These are phyloP conservation scores for Hydractinia symbiolongicarpus DNA, from an alignment of 30 jellyfish, hydroid and myxozoan genomes.

Conservation along the genomic window DNA sequence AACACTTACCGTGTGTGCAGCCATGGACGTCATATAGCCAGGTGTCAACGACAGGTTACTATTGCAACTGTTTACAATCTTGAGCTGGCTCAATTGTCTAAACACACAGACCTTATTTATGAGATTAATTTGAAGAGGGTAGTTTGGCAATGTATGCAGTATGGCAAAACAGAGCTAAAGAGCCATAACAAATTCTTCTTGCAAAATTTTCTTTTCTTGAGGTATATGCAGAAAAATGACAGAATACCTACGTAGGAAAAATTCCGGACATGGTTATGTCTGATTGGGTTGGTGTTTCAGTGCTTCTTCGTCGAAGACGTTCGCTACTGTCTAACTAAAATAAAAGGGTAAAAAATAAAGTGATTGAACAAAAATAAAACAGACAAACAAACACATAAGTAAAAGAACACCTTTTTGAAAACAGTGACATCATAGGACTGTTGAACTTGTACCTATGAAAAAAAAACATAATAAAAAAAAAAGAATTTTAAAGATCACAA, in stretches of 20 bases:
- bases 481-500: not conserved
- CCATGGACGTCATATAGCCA: not conserved
- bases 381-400: not conserved
- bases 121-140: not conserved
- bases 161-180: not conserved
- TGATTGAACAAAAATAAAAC: not conserved
- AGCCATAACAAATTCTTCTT: not conserved
- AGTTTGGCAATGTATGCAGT: not conserved
- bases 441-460: constrained; percentile 48
- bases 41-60: not conserved
- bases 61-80: not conserved
- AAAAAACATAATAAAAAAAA: not conserved
- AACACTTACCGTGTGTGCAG: not conserved
- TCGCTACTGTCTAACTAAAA: constrained; percentile 21
- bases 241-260: constrained; percentile 24
- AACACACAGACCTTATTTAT: not conserved
- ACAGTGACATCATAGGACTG: constrained; percentile 77
- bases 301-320: constrained; percentile 8
- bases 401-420: constrained; percentile 45
- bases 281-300: constrained; percentile 24
- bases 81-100: constrained; percentile 9
- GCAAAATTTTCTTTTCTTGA: too few relatives aligned
- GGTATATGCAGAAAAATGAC: too few relatives aligned
- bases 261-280: not conserved
- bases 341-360: not conserved